Evolutionary conservation across 2,888 invertebrate genomes (phyloP).

Genomic region (Phoronis australis): DNA sequence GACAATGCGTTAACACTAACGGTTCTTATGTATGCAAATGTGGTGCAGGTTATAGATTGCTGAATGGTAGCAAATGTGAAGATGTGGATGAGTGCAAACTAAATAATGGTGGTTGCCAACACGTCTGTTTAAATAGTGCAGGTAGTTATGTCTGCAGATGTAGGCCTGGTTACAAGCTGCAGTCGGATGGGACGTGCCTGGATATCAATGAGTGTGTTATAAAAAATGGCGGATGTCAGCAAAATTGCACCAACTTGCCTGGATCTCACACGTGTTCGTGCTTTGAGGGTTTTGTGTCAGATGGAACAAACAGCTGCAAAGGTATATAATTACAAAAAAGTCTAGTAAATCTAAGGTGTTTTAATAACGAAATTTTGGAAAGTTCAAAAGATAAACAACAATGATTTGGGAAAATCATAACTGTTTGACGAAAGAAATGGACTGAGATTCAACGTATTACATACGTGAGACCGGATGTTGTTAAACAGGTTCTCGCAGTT

Average conservation of each 20-base stretch:
- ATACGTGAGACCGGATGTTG: too few species aligned
- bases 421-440: too few species aligned
- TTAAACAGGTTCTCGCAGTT: too few species aligned
- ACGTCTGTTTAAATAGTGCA: constrained; percentile 15
- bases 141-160: constrained; percentile 20
- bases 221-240: constrained; percentile 7
- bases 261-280: constrained; percentile 6
- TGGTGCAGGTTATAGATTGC: background rate
- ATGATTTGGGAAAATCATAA: too few species aligned
- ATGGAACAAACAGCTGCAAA: background rate
- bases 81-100: constrained; percentile 15
- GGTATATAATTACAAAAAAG: too few species aligned
- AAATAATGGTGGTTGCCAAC: constrained; percentile 10
- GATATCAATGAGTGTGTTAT: background rate
- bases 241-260: constrained; percentile 3
- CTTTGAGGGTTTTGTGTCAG: background rate
- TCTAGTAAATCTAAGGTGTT: too few species aligned
- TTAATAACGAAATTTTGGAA: too few species aligned
- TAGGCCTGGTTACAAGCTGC: constrained; percentile 9
- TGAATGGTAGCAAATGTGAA: background rate
- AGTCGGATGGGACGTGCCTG: background rate
- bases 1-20: background rate
- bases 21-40: background rate
- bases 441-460: too few species aligned
- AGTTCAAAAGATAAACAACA: too few species aligned